A percentile compares a stretch with the other conserved stretches of the same genome.
phyloP scores from a whole-genome alignment of 2,113 vertebrate species.

The Protobothrops mucrosquamatus region DNA sequence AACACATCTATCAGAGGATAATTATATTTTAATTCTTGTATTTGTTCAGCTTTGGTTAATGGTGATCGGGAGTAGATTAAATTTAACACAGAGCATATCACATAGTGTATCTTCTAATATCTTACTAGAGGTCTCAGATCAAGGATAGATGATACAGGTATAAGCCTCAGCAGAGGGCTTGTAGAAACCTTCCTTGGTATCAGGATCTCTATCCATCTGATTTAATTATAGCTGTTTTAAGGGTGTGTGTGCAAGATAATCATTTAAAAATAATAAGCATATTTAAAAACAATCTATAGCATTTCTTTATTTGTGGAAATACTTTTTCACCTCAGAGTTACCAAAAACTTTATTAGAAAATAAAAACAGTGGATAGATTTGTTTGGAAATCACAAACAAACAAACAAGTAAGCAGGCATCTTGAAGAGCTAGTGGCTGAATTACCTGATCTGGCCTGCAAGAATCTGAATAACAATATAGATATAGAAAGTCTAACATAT shows the following conservation, averaged over 20 bases:
- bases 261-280: not conserved
- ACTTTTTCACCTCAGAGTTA: not conserved
- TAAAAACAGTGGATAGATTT: not conserved
- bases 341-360: not conserved
- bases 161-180: not conserved
- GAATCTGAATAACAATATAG: not conserved
- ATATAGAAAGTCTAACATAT: not conserved
- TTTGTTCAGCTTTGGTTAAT: not conserved
- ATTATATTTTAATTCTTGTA: not conserved
- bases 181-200: not conserved
- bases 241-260: not conserved
- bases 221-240: not conserved
- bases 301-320: not conserved
- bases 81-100: not conserved
- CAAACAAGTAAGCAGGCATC: not conserved
- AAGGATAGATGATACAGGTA: not conserved
- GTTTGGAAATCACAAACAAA: not conserved
- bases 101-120: not conserved
- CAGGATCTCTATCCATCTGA: not conserved
- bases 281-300: not conserved
- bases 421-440: not conserved
- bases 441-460: not conserved
- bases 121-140: not conserved
- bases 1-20: not conserved
- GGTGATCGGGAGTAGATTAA: not conserved